Evolutionary conservation across 1,140 invertebrate species (phyloP).

Genomic region (Leptestheria dahalacensis): DNA sequence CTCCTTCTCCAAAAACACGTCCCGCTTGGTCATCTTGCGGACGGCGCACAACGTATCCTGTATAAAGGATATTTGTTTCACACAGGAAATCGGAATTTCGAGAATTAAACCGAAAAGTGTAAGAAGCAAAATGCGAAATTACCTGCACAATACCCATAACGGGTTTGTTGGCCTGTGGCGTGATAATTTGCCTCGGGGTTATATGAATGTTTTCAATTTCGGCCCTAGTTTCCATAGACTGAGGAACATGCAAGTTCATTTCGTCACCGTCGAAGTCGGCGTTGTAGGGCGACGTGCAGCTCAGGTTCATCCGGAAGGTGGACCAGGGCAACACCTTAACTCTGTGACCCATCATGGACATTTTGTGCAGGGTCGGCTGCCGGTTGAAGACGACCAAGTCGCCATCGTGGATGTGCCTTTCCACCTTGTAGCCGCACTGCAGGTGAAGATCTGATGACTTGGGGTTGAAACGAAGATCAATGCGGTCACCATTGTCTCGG

Average conservation of each 20-base stretch:
- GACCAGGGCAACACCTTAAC: constrained; percentile 96
- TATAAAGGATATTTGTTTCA: background rate
- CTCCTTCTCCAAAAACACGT: constrained; percentile 94
- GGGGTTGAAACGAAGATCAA: constrained; percentile 95
- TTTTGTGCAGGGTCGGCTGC: constrained; percentile 98
- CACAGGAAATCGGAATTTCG: no score
- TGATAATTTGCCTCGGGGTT: constrained; percentile 95
- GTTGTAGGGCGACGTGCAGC: constrained; percentile 97
- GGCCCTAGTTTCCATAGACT: constrained; percentile 93
- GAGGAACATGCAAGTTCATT: constrained; percentile 99
- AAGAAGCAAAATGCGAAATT: no score
- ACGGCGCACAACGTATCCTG: constrained; percentile 96
- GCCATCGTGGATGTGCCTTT: constrained; percentile 92
- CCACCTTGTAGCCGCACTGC: constrained; percentile 90
- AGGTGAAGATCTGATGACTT: no score
- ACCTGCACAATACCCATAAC: constrained; percentile 99
- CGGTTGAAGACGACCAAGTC: constrained; percentile 99
- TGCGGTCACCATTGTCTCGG: constrained; percentile 92
- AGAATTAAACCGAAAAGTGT: no score
- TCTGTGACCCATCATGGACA: constrained; percentile 99
- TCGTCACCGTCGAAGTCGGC: constrained; percentile 99
- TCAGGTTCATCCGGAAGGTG: constrained; percentile 85
- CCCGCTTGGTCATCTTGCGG: constrained; percentile 98
- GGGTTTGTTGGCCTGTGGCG: constrained; percentile 90
- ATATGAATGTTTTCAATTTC: constrained; percentile 97